Evolutionary conservation across 2,113 vertebrate species (phyloP), one percentile per base, ranked within the genome.

Genomic region (Callaeas wilsoni): DNA sequence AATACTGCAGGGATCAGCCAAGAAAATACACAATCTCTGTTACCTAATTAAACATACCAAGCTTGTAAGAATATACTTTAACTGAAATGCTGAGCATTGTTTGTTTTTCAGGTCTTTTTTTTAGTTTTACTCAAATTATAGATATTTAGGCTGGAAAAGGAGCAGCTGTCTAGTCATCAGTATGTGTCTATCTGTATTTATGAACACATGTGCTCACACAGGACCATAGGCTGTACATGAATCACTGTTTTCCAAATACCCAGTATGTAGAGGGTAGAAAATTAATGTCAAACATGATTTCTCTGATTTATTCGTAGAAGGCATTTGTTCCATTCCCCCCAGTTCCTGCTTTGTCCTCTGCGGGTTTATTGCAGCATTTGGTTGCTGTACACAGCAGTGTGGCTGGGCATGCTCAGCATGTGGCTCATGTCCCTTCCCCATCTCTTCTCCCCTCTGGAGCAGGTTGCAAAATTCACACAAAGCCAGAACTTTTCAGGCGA

Each of bases 221-320:
- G 74, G 83, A 94, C 96, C 77, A 67, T 20, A 29, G 79, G 60
- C 67, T 89, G 13, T 41, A 74, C 81, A 3, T 90, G 92, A 96
- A 94, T 97, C 95, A 90, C 64, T 7, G 62, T 64, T 97, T 96
- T 94, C 93, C 87, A 96, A 87, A 97, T 56, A 49, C 88, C 50
- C 50, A 4, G 69, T 73, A 68, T 94, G 81, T 33, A 39, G 84
- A 97, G 78, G 80, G 75, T n/a, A 84, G 96, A 93, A 97, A 97
- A 96, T 93, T 89, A 96, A 94, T 95, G 97, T 96, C 96, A 95
- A 95, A 92, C 90, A 42, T 55, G 96, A 90, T 96, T 95, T 94
- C 92, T 97, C 96, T 97, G 97, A 97, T 97, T 96, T 96, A 90
- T 91, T 97, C 16, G 4, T 95, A 87, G 94, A 79, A 77, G 95